A percentile compares a stretch with the other conserved stretches of the same genome.
Evolutionary conservation across 2,797 vertebrate genomes (phyloP).

Genomic region (Labroides dimidiatus): DNA sequence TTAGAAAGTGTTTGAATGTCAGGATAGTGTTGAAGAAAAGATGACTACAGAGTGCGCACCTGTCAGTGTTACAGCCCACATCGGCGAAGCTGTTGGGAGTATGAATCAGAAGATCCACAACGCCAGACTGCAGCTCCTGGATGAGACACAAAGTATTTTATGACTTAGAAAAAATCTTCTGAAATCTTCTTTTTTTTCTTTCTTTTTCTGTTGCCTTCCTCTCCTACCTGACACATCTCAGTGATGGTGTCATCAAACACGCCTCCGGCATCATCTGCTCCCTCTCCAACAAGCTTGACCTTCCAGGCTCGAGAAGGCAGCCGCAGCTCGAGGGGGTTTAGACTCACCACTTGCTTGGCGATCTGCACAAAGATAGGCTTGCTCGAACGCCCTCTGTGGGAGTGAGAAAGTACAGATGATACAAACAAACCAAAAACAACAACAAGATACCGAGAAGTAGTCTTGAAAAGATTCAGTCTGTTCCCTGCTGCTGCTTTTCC

Average conservation of each 20-base stretch:
- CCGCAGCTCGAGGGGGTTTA: constrained; percentile 86
- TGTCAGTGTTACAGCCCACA: constrained; percentile 88
- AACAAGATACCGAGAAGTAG: neutral
- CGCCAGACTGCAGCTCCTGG: constrained; percentile 86
- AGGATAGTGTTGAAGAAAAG: neutral
- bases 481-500: constrained; percentile 8
- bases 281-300: constrained; percentile 88
- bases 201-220: neutral
- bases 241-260: constrained; percentile 90
- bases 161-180: constrained; percentile 23
- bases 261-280: constrained; percentile 87
- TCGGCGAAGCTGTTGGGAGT: constrained; percentile 87
- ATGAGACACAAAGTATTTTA: constrained; percentile 16
- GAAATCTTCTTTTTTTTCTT: too few relatives aligned
- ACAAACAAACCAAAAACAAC: neutral
- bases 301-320: constrained; percentile 88
- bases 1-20: neutral
- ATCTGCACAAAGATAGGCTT: constrained; percentile 89
- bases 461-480: constrained; percentile 10
- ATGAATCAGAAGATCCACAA: constrained; percentile 86
- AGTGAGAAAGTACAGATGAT: neutral
- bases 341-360: constrained; percentile 86
- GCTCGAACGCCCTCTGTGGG: constrained; percentile 84
- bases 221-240: constrained; percentile 87
- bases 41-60: constrained; percentile 64